These are phyloP conservation scores for Branchellion lobata DNA, from an alignment of 2,888 invertebrate genomes.

Conservation along the genomic window DNA sequence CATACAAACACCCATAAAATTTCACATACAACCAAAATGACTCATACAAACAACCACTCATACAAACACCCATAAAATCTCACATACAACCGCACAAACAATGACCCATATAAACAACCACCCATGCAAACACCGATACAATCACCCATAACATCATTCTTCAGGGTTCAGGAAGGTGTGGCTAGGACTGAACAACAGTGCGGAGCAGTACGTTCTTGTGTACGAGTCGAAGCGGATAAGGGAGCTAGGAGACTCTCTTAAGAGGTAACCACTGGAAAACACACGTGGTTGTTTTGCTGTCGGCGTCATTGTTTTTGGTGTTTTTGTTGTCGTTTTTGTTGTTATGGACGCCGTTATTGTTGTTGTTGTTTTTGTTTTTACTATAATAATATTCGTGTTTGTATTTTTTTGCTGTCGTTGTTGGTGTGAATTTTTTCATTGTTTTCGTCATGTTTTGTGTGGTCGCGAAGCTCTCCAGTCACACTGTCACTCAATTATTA, in stretches of 20 bases:
- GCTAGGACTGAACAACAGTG: conserved; percentile 66
- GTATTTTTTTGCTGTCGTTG: too few species aligned
- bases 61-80: too few species aligned
- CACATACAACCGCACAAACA: too few species aligned
- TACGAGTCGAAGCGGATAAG: conserved; percentile 69
- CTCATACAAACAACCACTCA: background rate
- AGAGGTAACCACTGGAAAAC: conserved; percentile 59
- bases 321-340: background rate
- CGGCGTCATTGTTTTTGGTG: background rate
- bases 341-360: background rate
- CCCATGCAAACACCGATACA: background rate
- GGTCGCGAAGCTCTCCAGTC: too few species aligned
- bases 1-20: background rate
- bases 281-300: background rate
- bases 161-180: conserved; percentile 66
- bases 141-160: background rate
- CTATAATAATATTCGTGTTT: too few species aligned
- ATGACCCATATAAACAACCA: too few species aligned
- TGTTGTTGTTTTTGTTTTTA: conserved; percentile 4
- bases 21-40: background rate
- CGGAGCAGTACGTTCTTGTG: conserved; percentile 70
- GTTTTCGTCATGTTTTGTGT: too few species aligned
- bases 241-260: conserved; percentile 69
- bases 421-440: too few species aligned
- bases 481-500: too few species aligned